Base-by-base conservation (phyloP, 2,888 invertebrate genomes). In the Aphidoletes aphidimyza region DNA sequence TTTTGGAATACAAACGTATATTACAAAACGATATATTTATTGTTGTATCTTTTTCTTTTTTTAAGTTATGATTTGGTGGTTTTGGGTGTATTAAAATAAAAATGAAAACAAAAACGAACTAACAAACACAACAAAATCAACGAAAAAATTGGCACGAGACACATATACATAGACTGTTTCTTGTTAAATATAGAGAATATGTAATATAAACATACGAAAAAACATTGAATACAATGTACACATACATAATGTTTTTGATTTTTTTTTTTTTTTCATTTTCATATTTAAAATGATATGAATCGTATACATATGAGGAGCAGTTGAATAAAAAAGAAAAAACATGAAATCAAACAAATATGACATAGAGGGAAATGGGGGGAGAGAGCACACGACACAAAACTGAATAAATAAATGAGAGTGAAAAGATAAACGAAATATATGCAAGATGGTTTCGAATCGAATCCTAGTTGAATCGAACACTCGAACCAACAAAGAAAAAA, bases 101-200 rank as follows among this genome's bases (percentile, higher is more conserved):
- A 81, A 9, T 6, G 6, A 34, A 54, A 81, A 37, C 5, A 37
- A 37, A 37, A 37, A n/a, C 37, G 36, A 81, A 37, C 69, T 36
- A 81, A 81, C 37, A 42, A 84, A 54, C 36, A 45, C 88, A 88
- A 89, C 86, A 85, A 84, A 81, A 81, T 81, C n/a, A n/a, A n/a
- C n/a, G n/a, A n/a, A 37, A 81, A 36, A 81, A 81, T 6, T 81
- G 88, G 88, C 89, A 90, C 89, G 88, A 88, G 84, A 89, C 89
- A 90, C 89, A 88, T 89, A 89, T 81, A 90, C 89, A 89, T 88
- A 89, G 88, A 86, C 14, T 30, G 30, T 1, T 69, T 69, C 34
- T 69, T 69, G 30, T 69, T 30, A 26, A 26, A 81, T 37, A 81
- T 81, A 37, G n/a, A 81, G 37, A 54, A 37, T 36, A 81, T 37